Conservation (phyloP, 2,797 vertebrate genomes). For the Clangula hyemalis region DNA sequence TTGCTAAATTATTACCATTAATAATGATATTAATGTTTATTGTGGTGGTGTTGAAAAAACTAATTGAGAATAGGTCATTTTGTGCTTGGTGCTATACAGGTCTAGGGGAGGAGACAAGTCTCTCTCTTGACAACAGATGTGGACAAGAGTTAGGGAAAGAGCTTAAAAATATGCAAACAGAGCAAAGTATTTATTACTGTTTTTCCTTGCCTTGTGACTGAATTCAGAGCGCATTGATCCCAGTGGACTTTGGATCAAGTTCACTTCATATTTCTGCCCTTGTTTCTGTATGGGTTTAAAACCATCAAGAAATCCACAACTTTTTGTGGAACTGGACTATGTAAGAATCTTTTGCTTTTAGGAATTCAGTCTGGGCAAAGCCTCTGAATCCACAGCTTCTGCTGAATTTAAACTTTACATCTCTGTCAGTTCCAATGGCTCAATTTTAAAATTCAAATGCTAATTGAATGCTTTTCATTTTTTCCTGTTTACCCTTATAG, state of each 20-base stretch:
- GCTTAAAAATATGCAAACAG: background rate
- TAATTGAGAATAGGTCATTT: background rate
- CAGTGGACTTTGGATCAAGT: background rate
- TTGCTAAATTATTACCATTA: background rate
- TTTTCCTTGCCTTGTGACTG: background rate
- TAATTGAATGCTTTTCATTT: background rate
- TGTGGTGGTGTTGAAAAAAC: background rate
- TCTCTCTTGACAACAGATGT: background rate
- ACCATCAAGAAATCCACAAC: background rate
- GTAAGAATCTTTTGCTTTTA: background rate
- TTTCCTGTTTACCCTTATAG: background rate
- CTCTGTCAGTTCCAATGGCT: background rate
- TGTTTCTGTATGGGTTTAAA: background rate
- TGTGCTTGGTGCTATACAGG: background rate
- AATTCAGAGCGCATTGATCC: background rate
- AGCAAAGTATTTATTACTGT: background rate
- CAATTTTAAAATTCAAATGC: background rate
- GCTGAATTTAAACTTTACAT: background rate
- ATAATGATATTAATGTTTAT: background rate
- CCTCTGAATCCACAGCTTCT: background rate
- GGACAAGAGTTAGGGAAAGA: background rate
- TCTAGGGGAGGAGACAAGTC: background rate
- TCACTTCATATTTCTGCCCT: background rate
- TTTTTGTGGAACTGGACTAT: fast-evolving
- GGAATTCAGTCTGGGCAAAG: background rate